Conservation (phyloP, 2,113 vertebrate genomes). For the Dicrurus megarhynchus region DNA sequence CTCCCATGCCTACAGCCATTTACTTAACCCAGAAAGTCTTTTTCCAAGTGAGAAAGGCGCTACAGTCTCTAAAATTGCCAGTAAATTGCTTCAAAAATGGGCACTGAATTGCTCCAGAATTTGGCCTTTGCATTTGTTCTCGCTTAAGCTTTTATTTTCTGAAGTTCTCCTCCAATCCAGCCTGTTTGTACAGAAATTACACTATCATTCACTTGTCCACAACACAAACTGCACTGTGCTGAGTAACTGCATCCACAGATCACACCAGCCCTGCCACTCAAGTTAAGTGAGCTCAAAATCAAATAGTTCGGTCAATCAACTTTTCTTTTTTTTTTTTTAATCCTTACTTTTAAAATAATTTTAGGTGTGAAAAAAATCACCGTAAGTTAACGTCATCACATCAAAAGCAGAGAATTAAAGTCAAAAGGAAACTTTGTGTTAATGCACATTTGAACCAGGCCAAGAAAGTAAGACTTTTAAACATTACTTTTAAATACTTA, state of each 20-base stretch:
- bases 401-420: neutral
- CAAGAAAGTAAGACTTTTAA: slow-evolving; percentile 48
- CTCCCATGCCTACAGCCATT: neutral
- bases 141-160: neutral
- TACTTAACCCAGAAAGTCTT: neutral
- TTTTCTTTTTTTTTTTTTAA: neutral
- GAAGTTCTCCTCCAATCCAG: neutral
- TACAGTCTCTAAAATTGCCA: neutral
- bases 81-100: neutral
- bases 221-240: neutral
- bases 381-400: neutral
- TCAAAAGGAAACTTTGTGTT: slow-evolving; percentile 33
- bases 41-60: neutral
- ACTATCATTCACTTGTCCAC: neutral
- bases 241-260: neutral
- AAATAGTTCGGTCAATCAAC: neutral
- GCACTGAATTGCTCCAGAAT: neutral
- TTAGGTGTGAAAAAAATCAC: neutral
- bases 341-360: neutral
- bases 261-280: neutral
- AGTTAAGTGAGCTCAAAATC: neutral
- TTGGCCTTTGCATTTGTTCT: neutral
- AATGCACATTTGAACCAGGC: slow-evolving; percentile 63
- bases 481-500: neutral
- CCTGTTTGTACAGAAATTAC: neutral